Percentiles rank a stretch among this genome's conserved stretches.
Conservation (phyloP, 37 sponge, comb jelly and placozoan species). For the Aphrocallistes beatrix region DNA sequence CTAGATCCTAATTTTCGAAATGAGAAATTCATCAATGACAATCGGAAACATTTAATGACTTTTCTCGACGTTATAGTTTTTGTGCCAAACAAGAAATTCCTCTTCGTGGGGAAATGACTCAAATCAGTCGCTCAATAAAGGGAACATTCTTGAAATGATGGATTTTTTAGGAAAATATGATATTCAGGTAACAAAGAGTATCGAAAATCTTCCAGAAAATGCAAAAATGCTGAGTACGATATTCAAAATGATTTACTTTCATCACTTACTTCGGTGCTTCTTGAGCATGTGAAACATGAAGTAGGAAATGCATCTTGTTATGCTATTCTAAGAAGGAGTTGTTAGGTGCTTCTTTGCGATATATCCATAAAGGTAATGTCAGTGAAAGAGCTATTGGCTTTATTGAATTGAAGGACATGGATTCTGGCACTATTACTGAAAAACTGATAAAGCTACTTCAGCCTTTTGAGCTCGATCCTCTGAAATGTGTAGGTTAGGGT, state of each 20-base stretch:
- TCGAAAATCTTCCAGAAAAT: neutral
- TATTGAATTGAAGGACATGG: neutral
- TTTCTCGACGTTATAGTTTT: neutral
- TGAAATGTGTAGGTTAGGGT: slow-evolving; percentile 17
- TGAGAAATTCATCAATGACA: neutral
- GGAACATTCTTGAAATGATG: neutral
- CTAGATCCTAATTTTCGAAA: neutral
- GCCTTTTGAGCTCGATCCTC: slow-evolving; percentile 19
- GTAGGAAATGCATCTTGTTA: neutral
- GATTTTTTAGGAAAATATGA: neutral
- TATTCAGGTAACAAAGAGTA: neutral
- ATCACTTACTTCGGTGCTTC: neutral
- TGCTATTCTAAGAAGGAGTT: neutral
- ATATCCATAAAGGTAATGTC: neutral
- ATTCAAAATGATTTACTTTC: neutral
- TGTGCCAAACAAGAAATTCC: neutral
- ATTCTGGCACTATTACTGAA: neutral
- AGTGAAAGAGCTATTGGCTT: neutral
- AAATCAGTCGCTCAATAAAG: neutral
- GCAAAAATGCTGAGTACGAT: neutral
- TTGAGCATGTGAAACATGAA: neutral
- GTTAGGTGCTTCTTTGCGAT: neutral
- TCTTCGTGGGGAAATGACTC: neutral
- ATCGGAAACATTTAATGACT: neutral
- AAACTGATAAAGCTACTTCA: neutral